These are phyloP conservation scores for Eudasyphora cyanicolor DNA, from an alignment of 2,888 invertebrate genomes.

Conservation along the genomic window DNA sequence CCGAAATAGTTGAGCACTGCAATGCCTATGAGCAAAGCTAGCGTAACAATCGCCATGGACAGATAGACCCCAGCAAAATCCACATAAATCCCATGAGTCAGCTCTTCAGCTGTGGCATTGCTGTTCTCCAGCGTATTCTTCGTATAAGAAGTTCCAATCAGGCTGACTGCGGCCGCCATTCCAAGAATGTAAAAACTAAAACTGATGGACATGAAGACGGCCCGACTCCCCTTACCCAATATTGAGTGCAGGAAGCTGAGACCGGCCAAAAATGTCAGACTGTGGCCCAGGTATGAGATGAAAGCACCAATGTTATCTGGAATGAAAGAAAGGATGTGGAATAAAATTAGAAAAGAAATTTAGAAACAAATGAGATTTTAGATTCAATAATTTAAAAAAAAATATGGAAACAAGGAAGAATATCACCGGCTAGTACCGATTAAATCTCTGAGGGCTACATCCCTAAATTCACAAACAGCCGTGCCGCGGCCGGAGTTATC, in stretches of 20 bases:
- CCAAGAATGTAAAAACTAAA: constrained; percentile 75
- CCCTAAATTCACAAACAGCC: too few species aligned
- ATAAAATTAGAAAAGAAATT: constrained; percentile 17
- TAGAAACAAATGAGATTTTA: neutral
- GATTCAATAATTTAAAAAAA: too few species aligned
- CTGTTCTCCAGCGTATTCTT: constrained; percentile 67
- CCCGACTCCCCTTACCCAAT: constrained; percentile 72
- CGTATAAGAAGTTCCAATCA: constrained; percentile 71
- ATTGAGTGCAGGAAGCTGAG: constrained; percentile 74
- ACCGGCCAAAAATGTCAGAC: constrained; percentile 74
- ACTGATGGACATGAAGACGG: constrained; percentile 72
- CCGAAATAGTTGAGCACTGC: constrained; percentile 73
- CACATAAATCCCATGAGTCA: constrained; percentile 73
- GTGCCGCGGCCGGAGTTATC: too few species aligned
- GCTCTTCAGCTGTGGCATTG: constrained; percentile 64
- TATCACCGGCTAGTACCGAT: too few species aligned
- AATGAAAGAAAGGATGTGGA: constrained; percentile 36
- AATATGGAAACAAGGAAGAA: too few species aligned
- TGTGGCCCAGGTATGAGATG: constrained; percentile 76
- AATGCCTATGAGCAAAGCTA: constrained; percentile 71
- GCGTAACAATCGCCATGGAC: constrained; percentile 68
- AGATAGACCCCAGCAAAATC: constrained; percentile 75
- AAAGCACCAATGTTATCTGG: constrained; percentile 76
- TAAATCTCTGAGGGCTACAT: too few species aligned
- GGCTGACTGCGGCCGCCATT: constrained; percentile 73